Percentiles rank a stretch among this genome's conserved stretches.
These are phyloP conservation scores for Cryptoprocta ferox DNA, from an alignment of 2,797 vertebrate species.

Conservation along the genomic window DNA sequence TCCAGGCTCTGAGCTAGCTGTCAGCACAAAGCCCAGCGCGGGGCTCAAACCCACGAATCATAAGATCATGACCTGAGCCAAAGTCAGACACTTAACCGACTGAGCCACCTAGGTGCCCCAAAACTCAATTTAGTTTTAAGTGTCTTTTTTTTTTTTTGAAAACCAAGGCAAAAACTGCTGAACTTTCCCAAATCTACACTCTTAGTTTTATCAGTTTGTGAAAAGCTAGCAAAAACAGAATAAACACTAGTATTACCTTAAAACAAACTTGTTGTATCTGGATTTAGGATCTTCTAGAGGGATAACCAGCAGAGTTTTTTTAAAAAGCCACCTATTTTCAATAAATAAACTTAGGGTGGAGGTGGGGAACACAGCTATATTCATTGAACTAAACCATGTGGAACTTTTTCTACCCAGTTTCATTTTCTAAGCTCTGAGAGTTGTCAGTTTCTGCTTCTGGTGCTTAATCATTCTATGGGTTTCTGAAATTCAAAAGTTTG, in stretches of 20 bases:
- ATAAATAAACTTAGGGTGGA: neutral
- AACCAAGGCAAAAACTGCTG: constrained; percentile 12
- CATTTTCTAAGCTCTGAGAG: constrained; percentile 40
- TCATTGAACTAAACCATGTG: neutral
- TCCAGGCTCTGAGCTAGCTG: too few relatives aligned
- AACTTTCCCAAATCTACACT: neutral
- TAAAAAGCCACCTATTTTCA: neutral
- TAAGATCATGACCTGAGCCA: too few relatives aligned
- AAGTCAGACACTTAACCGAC: too few relatives aligned
- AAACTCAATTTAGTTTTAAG: constrained; percentile 3
- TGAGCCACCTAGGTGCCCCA: too few relatives aligned
- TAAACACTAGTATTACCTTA: constrained; percentile 13
- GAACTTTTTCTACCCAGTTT: constrained; percentile 51
- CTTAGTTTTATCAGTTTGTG: constrained; percentile 39
- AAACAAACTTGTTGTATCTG: constrained; percentile 41
- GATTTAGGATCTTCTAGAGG: constrained; percentile 2
- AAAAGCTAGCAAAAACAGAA: constrained; percentile 44
- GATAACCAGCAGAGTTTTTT: neutral
- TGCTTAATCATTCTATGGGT: constrained; percentile 16
- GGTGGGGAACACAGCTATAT: constrained; percentile 8
- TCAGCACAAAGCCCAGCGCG: too few relatives aligned
- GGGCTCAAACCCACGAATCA: too few relatives aligned
- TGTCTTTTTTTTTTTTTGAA: neutral
- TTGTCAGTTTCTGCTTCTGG: constrained; percentile 26
- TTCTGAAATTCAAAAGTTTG: constrained; percentile 53